phyloP scores from a whole-genome alignment of 2,888 invertebrate species.

The Brenthis ino region DNA sequence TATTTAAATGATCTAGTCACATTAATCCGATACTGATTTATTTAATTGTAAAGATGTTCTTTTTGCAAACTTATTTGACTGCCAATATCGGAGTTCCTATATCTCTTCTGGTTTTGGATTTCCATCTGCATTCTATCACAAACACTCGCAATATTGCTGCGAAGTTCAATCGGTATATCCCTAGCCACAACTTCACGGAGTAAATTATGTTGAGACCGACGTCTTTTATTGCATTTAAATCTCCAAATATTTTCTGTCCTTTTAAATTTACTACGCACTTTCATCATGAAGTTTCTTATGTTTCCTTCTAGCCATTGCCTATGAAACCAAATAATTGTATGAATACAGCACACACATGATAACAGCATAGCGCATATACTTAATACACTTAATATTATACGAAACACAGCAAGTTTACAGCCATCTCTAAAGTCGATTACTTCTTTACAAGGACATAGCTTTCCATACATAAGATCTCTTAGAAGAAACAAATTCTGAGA shows the following conservation, averaged over 20 bases:
- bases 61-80: constrained; percentile 46
- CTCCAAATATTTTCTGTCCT: constrained; percentile 32
- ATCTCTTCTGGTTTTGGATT: constrained; percentile 54
- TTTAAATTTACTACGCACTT: constrained; percentile 39
- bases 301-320: constrained; percentile 47
- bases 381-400: constrained; percentile 52
- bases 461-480: constrained; percentile 58
- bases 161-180: constrained; percentile 61
- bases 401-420: constrained; percentile 51
- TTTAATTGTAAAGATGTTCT: not conserved
- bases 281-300: constrained; percentile 38
- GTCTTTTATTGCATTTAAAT: too few relatives aligned
- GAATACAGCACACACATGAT: constrained; percentile 49
- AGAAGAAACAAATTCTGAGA: constrained; percentile 63
- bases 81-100: constrained; percentile 50
- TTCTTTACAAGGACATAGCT: constrained; percentile 47
- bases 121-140: constrained; percentile 58
- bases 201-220: constrained; percentile 47
- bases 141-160: constrained; percentile 56
- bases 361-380: constrained; percentile 50
- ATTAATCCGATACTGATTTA: too few relatives aligned
- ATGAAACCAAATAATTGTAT: constrained; percentile 46
- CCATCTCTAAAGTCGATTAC: constrained; percentile 48
- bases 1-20: too few relatives aligned
- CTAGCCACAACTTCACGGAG: constrained; percentile 62